Evolutionary conservation across 2,888 invertebrate genomes (phyloP).

Genomic region (Catotricha subobsoleta): DNA sequence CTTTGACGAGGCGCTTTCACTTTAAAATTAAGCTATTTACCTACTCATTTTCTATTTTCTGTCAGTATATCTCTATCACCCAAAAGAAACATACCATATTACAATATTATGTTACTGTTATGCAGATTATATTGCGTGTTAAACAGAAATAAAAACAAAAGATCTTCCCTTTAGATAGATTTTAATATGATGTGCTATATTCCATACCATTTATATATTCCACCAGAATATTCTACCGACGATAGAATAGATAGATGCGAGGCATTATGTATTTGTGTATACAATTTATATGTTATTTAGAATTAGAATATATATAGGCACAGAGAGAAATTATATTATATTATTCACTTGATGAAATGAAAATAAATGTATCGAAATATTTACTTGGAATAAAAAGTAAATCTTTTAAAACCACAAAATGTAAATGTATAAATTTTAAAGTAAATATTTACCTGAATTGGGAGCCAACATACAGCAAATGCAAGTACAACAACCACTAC

Average conservation of each 20-base stretch:
- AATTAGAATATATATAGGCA: neutral
- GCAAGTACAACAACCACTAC: constrained; percentile 81
- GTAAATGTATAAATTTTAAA: neutral
- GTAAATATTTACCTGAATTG: constrained; percentile 56
- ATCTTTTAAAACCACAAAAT: neutral
- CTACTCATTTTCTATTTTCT: too few relatives aligned
- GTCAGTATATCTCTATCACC: too few relatives aligned
- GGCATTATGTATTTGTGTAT: neutral
- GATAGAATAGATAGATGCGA: neutral
- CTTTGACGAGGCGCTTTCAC: too few relatives aligned
- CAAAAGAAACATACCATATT: too few relatives aligned
- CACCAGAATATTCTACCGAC: neutral
- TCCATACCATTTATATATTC: too few relatives aligned
- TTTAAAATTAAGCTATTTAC: too few relatives aligned
- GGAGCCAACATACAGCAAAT: constrained; percentile 88
- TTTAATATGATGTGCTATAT: too few relatives aligned
- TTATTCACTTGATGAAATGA: neutral
- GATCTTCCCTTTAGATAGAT: too few relatives aligned
- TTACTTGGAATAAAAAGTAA: neutral
- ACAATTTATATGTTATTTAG: neutral
- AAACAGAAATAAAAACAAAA: too few relatives aligned
- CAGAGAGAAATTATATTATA: neutral
- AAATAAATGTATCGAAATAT: neutral
- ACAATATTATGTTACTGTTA: too few relatives aligned
- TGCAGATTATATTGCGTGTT: too few relatives aligned